These are phyloP conservation scores for Agrochola macilenta DNA, from an alignment of 2,888 invertebrate genomes.

Conservation along the genomic window DNA sequence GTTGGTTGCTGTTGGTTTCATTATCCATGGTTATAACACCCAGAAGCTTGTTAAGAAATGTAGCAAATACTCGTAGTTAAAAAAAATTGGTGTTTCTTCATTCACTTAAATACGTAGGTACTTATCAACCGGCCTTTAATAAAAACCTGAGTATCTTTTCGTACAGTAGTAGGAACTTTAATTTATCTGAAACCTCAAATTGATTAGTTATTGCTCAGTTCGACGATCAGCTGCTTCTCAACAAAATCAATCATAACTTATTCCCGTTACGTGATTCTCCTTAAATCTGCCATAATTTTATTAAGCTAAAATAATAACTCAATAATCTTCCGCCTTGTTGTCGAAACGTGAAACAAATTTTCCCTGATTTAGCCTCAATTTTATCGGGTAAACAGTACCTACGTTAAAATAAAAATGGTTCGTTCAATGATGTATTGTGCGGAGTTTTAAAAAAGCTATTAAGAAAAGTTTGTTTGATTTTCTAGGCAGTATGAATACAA, in stretches of 20 bases:
- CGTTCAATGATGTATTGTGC: too few species aligned
- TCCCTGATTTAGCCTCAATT: slow-evolving; percentile 32
- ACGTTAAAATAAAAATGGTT: not conserved
- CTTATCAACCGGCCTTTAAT: too few species aligned
- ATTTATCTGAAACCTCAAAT: not conserved
- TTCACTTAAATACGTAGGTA: not conserved
- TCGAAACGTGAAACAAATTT: slow-evolving; percentile 43
- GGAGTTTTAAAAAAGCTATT: not conserved
- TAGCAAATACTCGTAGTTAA: not conserved
- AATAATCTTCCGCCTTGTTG: slow-evolving; percentile 37
- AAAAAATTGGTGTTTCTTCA: not conserved
- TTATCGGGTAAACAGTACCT: slow-evolving; percentile 30
- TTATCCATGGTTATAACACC: not conserved
- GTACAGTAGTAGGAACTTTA: not conserved
- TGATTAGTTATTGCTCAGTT: not conserved
- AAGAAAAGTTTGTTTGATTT: not conserved
- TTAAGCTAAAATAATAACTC: slow-evolving; percentile 46
- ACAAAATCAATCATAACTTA: slow-evolving; percentile 39
- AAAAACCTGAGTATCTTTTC: not conserved
- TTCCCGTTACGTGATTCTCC: slow-evolving; percentile 14
- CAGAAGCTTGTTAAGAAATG: not conserved
- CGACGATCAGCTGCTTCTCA: not conserved
- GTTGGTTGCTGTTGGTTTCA: too few species aligned
- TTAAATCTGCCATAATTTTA: slow-evolving; percentile 30
- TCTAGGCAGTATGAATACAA: not conserved